phyloP scores from a whole-genome alignment of 1,140 invertebrate genomes.

The Psix sp. region DNA sequence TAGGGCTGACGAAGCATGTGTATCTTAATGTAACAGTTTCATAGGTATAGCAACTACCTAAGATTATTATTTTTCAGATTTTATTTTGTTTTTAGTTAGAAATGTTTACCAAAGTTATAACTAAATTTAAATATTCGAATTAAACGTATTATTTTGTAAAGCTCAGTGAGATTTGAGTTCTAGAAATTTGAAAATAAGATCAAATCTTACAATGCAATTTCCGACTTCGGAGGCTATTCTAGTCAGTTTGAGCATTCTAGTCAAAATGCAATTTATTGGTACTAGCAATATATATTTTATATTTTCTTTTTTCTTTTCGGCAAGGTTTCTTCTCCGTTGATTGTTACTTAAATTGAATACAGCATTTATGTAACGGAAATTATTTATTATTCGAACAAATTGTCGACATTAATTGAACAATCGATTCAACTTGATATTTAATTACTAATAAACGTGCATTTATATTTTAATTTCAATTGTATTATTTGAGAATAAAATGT shows the following conservation, averaged over 20 bases:
- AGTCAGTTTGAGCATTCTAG: constrained; percentile 71
- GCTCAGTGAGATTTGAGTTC: background rate
- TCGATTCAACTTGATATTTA: no score
- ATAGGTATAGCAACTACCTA: constrained; percentile 41
- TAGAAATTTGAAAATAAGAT: no score
- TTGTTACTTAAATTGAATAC: no score
- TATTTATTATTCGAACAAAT: no score
- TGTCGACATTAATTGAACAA: no score
- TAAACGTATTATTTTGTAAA: background rate
- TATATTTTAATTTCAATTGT: no score
- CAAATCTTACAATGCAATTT: no score
- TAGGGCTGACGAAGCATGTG: constrained; percentile 48
- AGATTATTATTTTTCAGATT: constrained; percentile 26
- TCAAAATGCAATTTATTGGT: constrained; percentile 62
- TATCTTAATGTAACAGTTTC: constrained; percentile 45
- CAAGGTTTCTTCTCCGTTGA: no score
- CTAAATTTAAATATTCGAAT: background rate
- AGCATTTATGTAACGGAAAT: no score
- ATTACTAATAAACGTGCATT: no score
- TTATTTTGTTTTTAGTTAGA: constrained; percentile 38
- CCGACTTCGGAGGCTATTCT: constrained; percentile 60
- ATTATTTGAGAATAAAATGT: no score
- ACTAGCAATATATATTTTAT: constrained; percentile 49
- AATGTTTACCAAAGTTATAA: background rate
- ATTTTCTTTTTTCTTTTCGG: constrained; percentile 1